Evolutionary conservation across 2,888 invertebrate genomes (phyloP).

Genomic region (Drosophila heteroneura): DNA sequence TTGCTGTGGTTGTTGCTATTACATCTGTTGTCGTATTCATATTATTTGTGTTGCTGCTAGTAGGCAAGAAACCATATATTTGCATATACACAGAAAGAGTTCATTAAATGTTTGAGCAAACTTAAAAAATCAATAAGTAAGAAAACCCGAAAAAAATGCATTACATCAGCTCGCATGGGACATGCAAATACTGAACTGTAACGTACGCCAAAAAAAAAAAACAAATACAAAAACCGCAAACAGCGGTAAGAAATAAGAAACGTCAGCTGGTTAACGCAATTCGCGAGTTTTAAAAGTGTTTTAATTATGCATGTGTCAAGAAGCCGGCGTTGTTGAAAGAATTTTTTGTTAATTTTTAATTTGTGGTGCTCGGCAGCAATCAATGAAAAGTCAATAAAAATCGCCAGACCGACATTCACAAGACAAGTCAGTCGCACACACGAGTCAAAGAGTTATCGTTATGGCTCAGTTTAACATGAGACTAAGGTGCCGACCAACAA

Average conservation of each 20-base stretch:
- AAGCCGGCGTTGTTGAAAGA: conserved; percentile 61
- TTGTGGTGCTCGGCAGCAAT: conserved; percentile 54
- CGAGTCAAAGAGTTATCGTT: conserved; percentile 71
- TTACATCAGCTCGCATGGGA: conserved; percentile 53
- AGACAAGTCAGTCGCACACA: conserved; percentile 44
- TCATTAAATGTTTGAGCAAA: conserved; percentile 40
- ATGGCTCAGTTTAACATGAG: conserved; percentile 34
- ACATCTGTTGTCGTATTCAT: conserved; percentile 1
- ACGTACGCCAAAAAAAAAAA: conserved; percentile 21
- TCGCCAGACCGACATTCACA: conserved; percentile 47
- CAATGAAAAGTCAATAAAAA: conserved; percentile 76
- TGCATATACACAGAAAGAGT: conserved; percentile 63
- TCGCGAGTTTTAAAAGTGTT: conserved; percentile 54
- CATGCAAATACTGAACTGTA: conserved; percentile 19
- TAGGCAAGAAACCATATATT: conserved; percentile 73
- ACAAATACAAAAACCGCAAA: conserved; percentile 1
- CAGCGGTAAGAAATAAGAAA: conserved; percentile 6
- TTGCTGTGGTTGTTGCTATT: conserved; percentile 17
- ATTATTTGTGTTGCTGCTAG: conserved; percentile 12
- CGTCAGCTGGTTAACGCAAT: conserved; percentile 57
- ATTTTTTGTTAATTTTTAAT: conserved; percentile 53
- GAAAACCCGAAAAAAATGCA: conserved; percentile 30
- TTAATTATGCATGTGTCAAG: conserved; percentile 66
- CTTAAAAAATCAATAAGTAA: conserved; percentile 17
- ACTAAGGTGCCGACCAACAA: conserved; percentile 36